These are phyloP conservation scores for Montipora foliosa DNA, from an alignment of 64 coral and sea anemone species.

Conservation along the genomic window DNA sequence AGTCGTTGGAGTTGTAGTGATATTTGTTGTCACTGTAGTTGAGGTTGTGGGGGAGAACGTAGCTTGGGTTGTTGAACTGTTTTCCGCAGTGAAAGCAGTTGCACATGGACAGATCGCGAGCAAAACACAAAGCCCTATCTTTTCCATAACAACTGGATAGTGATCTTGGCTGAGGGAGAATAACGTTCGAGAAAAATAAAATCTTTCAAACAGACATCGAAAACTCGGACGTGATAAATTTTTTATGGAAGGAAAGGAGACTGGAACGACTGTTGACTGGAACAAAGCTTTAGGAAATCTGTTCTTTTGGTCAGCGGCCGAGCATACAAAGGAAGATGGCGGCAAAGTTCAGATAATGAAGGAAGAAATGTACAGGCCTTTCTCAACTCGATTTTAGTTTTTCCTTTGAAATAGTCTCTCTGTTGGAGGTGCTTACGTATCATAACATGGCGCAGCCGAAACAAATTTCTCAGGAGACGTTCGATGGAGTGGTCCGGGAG, in stretches of 20 bases:
- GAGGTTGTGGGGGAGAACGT: not conserved
- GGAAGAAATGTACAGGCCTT: not conserved
- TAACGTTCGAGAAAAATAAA: not conserved
- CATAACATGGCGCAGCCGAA: slow-evolving; percentile 76
- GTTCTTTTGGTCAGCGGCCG: slow-evolving; percentile 5
- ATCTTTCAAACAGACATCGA: not conserved
- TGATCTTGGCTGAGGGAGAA: not conserved
- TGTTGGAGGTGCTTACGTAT: not conserved
- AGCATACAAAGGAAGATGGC: not conserved
- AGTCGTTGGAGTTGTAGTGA: slow-evolving; percentile 9
- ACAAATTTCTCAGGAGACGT: slow-evolving; percentile 87
- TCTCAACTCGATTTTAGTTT: not conserved
- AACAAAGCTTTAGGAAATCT: not conserved
- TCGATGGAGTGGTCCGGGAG: slow-evolving; percentile 84
- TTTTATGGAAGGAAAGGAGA: not conserved
- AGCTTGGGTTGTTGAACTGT: not conserved
- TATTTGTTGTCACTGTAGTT: slow-evolving; percentile 3
- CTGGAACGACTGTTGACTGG: not conserved
- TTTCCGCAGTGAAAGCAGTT: not conserved
- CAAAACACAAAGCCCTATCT: not conserved
- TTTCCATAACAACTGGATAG: not conserved
- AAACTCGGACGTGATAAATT: not conserved
- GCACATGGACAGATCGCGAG: not conserved
- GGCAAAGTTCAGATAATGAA: not conserved
- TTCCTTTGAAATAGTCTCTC: not conserved